Conservation (phyloP, 2,113 vertebrate species). For the Sphyrna mokarran region DNA sequence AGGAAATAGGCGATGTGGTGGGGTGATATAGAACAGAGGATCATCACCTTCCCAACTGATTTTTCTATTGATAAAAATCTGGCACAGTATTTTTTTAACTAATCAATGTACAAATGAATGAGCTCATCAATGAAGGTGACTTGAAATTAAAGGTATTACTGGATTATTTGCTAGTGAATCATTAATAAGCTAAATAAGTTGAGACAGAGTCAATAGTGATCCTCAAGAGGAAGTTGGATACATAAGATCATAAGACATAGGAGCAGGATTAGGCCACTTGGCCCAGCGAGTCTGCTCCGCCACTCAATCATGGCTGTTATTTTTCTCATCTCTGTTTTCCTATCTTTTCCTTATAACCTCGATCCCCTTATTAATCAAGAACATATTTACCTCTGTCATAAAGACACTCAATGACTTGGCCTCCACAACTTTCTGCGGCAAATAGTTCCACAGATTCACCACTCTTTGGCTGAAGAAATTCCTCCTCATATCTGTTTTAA, state of each 20-base stretch:
- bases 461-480: too few species aligned
- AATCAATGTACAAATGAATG: not conserved
- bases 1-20: not conserved
- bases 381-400: too few species aligned
- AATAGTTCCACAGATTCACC: too few species aligned
- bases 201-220: not conserved
- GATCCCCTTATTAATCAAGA: too few species aligned
- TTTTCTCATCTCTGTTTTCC: too few species aligned
- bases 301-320: too few species aligned
- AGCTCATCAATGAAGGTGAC: not conserved
- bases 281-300: too few species aligned
- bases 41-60: not conserved
- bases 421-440: too few species aligned
- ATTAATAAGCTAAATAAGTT: not conserved
- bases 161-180: not conserved
- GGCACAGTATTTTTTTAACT: not conserved
- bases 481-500: too few species aligned
- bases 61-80: not conserved
- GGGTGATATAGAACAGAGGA: not conserved
- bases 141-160: not conserved
- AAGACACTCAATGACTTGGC: too few species aligned
- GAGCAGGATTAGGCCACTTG: too few species aligned
- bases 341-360: too few species aligned
- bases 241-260: not conserved
- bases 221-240: not conserved